These are phyloP conservation scores for Carpatolechia fugitivella DNA, from an alignment of 2,888 invertebrate genomes.

Conservation along the genomic window DNA sequence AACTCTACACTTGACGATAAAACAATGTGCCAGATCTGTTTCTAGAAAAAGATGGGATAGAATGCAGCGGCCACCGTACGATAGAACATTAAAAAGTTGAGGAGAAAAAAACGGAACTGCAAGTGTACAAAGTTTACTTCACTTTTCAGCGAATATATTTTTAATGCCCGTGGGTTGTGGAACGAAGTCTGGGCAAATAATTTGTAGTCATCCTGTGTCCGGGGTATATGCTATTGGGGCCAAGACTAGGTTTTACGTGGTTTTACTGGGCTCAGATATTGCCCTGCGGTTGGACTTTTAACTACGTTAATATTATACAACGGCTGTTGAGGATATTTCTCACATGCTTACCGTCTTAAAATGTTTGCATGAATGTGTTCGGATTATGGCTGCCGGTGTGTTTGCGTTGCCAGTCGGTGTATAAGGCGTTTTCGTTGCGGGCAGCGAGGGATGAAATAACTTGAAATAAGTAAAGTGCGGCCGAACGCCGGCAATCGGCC, in stretches of 20 bases:
- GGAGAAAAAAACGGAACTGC: not conserved
- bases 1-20: not conserved
- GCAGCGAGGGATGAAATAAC: not conserved
- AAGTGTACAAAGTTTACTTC: conserved; percentile 1
- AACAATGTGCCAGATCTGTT: conserved; percentile 14
- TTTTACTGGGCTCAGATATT: conserved; percentile 24
- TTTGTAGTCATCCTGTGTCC: conserved; percentile 37
- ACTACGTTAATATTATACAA: conserved; percentile 30
- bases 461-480: not conserved
- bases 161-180: conserved; percentile 11
- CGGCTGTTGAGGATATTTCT: not conserved
- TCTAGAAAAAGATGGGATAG: conserved; percentile 1
- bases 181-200: conserved; percentile 28
- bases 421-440: not conserved
- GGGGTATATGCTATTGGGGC: conserved; percentile 26
- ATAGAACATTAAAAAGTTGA: not conserved
- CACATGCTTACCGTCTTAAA: not conserved
- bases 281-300: conserved; percentile 32
- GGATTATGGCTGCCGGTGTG: too few species aligned
- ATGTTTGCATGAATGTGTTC: not conserved
- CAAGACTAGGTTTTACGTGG: conserved; percentile 29
- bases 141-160: conserved; percentile 12
- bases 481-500: too few species aligned
- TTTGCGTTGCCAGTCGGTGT: not conserved
- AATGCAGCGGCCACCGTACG: not conserved